Evolutionary conservation across 2,888 invertebrate genomes (phyloP), one percentile per base, ranked within the genome.

Genomic region (Portevinia maculata): DNA sequence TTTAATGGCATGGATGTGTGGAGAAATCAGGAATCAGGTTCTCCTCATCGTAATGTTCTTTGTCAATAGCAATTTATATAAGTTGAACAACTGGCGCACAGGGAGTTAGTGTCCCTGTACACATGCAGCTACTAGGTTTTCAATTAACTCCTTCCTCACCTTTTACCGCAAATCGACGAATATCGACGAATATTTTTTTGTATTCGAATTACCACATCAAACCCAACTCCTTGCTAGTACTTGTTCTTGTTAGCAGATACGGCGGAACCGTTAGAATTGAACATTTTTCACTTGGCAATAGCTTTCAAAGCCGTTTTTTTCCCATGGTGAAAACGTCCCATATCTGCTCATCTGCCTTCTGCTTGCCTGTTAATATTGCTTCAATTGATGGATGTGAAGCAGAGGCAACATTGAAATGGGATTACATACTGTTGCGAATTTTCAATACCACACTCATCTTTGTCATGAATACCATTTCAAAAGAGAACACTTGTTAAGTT

Each of bases 111-210:
- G 1, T 39, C 39, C 39, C 13, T 28, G 39, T 6, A 8, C 8
- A 11, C 34, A 13, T n/a, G 44, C 5, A 24, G 24, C 24, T 69
- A 53, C 37, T 59, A 59, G 64, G 34, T 65, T 81, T 81, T 81
- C 81, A 81, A 75, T 81, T 81, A 81, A 81, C 79, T 70, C 76
- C 46, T 39, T 73, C 57, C 62, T 57, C 57, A 44, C 41, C 34
- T 57, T 50, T 57, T 37, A 39, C 28, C 62, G 28, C 64, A 70
- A 65, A 60, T 19, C 41, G 65, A 81, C 46, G 64, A 57, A 24
- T 64, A 64, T 1, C n/a, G 24, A 8, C 30, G 3, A 41, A 11
- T 17, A 28, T 30, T 44, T 55, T 15, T 48, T 41, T 19, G n/a
- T 71, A 41, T 30, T 32, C 34, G 15, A 34, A 34, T 34, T 34